Evolutionary conservation across 2,888 invertebrate genomes (phyloP).

Genomic region (Drosophila limbata): DNA sequence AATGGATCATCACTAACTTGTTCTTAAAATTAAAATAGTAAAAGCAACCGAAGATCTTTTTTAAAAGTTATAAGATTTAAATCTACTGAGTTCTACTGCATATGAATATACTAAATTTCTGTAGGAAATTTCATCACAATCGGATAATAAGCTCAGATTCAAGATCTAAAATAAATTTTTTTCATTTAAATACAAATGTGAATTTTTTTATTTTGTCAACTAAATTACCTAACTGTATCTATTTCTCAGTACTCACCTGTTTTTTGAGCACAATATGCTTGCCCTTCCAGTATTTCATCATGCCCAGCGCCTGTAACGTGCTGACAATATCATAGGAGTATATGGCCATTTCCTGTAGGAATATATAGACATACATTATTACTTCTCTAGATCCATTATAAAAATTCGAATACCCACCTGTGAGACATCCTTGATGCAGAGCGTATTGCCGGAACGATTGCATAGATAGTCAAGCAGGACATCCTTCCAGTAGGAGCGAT

Average conservation of each 20-base stretch:
- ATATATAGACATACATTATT: not conserved
- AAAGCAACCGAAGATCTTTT: too few relatives aligned
- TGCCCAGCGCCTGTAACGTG: conserved; percentile 97
- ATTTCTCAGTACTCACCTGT: conserved; percentile 87
- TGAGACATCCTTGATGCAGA: conserved; percentile 94
- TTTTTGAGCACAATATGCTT: conserved; percentile 98
- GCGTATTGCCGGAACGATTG: conserved; percentile 93
- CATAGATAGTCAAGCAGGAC: conserved; percentile 96
- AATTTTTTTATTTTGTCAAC: too few relatives aligned
- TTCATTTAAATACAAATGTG: too few relatives aligned
- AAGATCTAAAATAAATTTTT: too few relatives aligned
- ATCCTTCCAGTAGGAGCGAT: conserved; percentile 99
- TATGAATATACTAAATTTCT: too few relatives aligned
- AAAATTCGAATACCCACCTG: conserved; percentile 80
- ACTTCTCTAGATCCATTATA: not conserved
- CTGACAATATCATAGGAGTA: conserved; percentile 99
- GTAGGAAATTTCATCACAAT: too few relatives aligned
- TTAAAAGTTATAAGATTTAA: too few relatives aligned
- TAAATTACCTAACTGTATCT: too few relatives aligned
- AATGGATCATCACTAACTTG: too few relatives aligned
- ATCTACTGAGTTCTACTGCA: too few relatives aligned
- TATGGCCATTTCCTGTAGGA: conserved; percentile 93
- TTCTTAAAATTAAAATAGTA: too few relatives aligned
- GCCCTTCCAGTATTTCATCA: conserved; percentile 99
- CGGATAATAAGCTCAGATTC: too few relatives aligned